Evolutionary conservation across 2,797 vertebrate species (phyloP).

Genomic region (Netta rufina): DNA sequence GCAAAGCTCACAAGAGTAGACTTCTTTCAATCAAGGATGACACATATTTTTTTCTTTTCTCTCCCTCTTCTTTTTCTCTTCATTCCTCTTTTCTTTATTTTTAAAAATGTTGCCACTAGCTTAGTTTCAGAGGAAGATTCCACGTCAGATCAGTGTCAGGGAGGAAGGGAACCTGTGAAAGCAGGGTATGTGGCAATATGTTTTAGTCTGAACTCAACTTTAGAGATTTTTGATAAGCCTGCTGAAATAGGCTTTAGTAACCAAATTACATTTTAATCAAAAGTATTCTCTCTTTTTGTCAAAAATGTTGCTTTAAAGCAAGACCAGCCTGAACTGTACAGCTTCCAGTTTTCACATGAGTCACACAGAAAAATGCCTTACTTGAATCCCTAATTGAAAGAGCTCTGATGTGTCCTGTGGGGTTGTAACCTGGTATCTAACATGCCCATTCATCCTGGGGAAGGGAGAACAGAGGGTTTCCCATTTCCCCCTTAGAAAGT

Average conservation of each 20-base stretch:
- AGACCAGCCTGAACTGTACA: neutral
- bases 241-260: neutral
- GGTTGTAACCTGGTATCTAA: neutral
- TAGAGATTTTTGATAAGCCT: neutral
- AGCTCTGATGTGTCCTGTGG: neutral
- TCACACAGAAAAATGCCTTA: neutral
- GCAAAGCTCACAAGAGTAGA: neutral
- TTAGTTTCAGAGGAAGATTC: neutral
- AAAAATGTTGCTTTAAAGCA: slow-evolving; percentile 5
- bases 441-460: neutral
- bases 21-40: neutral
- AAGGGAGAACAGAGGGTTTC: neutral
- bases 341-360: neutral
- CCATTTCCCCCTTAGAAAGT: neutral
- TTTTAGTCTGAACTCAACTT: neutral
- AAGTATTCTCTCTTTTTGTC: neutral
- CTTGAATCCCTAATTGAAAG: neutral
- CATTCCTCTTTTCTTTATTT: neutral
- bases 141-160: neutral
- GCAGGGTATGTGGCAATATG: neutral
- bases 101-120: neutral
- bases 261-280: neutral
- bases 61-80: neutral
- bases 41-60: neutral
- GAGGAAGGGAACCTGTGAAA: neutral